Base-by-base conservation (phyloP, 2,888 invertebrate species). In the Tiliacea citrago region DNA sequence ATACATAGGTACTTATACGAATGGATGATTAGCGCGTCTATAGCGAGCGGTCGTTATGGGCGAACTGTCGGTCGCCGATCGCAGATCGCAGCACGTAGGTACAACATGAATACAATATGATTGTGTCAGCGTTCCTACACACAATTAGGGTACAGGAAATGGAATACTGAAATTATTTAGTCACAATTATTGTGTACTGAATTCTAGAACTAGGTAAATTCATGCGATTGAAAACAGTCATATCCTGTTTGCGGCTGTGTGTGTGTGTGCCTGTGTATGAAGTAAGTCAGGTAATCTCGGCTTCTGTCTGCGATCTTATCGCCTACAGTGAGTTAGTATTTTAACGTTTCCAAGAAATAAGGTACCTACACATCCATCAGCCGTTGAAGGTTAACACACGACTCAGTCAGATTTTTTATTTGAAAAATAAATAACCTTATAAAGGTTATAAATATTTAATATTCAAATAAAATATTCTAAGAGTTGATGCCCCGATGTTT, bases 281-380 rank as follows among this genome's bases (percentile, higher is more conserved):
- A 75, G 13, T 55, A 53, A 51, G 57, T 7, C 13, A 39, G 21
- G 55, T 58, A 78, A 73, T 73, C 61, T 71, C 21, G 7, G 63
- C 60, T 58, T 35, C 39, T 71, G 62, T 24, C 49, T 53, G 55
- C 35, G 78, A 81, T 73, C 42, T 71, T 78, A 83, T 83, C 83
- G 35, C 42, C 53, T 70, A 53, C 55, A 58, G 57, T 65, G 13
- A 42, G 60, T 81, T 58, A n/a, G 67, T 60, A 69, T 65, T 60
- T 62, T n/a, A 76, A 55, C 58, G 45, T 73, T 83, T 78, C 85
- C 49, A 69, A 83, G 73, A 81, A 83, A 68, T 77, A 45, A 63
- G 62, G 49, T 69, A 57, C 12, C 16, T 51, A 45, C 6, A 55
- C 42, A 45, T 18, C 39, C 71, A 68, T 66, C 66, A n/a, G n/a